These are phyloP conservation scores for Enoplolaimus lenunculus DNA, from an alignment of 2,888 invertebrate genomes.

Conservation along the genomic window DNA sequence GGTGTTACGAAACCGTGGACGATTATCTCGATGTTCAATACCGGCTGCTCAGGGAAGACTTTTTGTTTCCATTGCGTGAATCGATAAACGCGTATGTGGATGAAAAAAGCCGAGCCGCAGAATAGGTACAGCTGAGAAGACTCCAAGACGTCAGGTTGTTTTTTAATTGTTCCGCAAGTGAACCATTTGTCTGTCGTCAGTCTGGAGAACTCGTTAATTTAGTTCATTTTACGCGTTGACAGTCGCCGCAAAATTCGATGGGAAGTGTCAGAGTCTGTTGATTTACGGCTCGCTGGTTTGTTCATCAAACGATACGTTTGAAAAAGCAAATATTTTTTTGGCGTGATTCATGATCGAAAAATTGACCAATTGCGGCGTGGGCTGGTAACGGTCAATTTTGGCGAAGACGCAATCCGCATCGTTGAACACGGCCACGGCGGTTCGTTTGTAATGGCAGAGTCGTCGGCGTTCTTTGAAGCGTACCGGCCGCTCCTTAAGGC, in stretches of 20 bases:
- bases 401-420: background rate
- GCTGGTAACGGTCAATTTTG: background rate
- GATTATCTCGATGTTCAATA: conserved; percentile 69
- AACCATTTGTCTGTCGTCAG: conserved; percentile 24
- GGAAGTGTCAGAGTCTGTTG: conserved; percentile 48
- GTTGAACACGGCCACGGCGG: background rate
- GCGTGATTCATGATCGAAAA: conserved; percentile 53
- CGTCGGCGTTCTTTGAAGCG: conserved; percentile 65
- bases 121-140: no score
- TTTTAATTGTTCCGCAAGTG: no score
- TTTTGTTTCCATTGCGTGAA: conserved; percentile 56
- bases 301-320: conserved; percentile 57
- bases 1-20: conserved; percentile 52
- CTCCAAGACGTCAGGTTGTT: no score
- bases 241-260: conserved; percentile 32
- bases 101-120: no score
- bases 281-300: conserved; percentile 59
- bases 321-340: no score
- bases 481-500: conserved; percentile 59
- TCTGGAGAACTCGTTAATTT: no score
- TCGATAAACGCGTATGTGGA: conserved; percentile 49
- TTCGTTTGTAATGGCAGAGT: conserved; percentile 48
- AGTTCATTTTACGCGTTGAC: no score
- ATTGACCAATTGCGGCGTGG: conserved; percentile 48
- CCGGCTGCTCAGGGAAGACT: conserved; percentile 62